phyloP scores from a whole-genome alignment of 2,888 invertebrate genomes.

The Brachypalpus laphriformis region DNA sequence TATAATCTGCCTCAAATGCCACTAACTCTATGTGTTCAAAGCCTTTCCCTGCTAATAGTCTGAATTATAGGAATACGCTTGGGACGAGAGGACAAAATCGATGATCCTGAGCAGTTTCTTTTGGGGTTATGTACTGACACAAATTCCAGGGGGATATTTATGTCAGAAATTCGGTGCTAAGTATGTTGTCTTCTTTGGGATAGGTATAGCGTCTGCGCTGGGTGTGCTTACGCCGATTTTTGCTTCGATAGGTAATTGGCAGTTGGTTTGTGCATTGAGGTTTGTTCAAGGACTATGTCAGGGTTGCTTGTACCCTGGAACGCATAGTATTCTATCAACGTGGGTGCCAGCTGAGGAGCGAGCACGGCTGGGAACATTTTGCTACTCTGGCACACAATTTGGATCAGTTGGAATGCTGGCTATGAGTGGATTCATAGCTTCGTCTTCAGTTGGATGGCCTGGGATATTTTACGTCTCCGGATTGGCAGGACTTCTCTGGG shows the following conservation, averaged over 20 bases:
- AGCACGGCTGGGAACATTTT: constrained; percentile 84
- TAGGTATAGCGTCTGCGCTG: constrained; percentile 85
- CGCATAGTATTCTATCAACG: constrained; percentile 87
- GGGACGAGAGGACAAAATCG: constrained; percentile 84
- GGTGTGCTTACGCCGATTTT: constrained; percentile 87
- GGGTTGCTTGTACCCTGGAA: constrained; percentile 86
- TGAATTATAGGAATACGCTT: constrained; percentile 81
- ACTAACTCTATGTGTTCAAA: not conserved
- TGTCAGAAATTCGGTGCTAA: constrained; percentile 89
- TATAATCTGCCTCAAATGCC: not conserved
- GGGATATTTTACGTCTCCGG: constrained; percentile 87
- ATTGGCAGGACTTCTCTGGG: constrained; percentile 83
- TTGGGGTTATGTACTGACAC: constrained; percentile 88
- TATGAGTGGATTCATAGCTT: constrained; percentile 86
- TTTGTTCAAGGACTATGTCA: constrained; percentile 88
- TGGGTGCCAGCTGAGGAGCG: constrained; percentile 88
- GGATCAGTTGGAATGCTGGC: constrained; percentile 87
- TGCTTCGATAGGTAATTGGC: constrained; percentile 86
- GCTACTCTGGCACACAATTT: constrained; percentile 86
- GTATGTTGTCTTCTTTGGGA: constrained; percentile 84
- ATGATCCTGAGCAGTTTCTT: constrained; percentile 89
- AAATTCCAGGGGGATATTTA: constrained; percentile 87
- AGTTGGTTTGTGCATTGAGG: constrained; percentile 85
- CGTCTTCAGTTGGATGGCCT: constrained; percentile 86
- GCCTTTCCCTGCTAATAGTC: not conserved